These are phyloP conservation scores for Verasper variegatus DNA, from an alignment of 2,113 vertebrate genomes.

Conservation along the genomic window DNA sequence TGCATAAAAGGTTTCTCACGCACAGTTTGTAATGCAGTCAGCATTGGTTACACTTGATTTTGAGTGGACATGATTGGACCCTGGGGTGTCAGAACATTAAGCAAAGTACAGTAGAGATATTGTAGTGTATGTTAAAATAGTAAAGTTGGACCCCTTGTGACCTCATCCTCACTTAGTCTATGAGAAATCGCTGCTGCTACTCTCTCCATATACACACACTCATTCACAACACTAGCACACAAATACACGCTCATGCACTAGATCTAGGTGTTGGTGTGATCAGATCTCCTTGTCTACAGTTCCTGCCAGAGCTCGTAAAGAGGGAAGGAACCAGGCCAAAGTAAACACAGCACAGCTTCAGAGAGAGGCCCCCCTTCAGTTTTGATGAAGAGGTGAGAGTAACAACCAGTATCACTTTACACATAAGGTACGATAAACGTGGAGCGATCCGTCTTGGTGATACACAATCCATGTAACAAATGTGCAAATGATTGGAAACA, in stretches of 20 bases:
- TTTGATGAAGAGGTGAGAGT: conserved; percentile 42
- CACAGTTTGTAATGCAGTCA: neutral
- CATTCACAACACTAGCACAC: conserved; percentile 11
- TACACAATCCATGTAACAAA: neutral
- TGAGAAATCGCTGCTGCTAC: neutral
- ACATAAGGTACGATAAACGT: conserved; percentile 3
- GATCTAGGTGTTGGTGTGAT: conserved; percentile 25
- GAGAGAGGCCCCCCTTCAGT: conserved; percentile 8
- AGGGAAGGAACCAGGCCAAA: conserved; percentile 30
- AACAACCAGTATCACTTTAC: conserved; percentile 35
- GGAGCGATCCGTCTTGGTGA: neutral
- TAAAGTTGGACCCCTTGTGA: conserved; percentile 2
- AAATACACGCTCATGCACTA: neutral
- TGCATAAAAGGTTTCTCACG: conserved; percentile 16
- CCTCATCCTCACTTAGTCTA: conserved; percentile 4
- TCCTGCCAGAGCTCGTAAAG: conserved; percentile 36
- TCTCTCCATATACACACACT: neutral
- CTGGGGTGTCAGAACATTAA: neutral
- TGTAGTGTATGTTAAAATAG: conserved; percentile 12
- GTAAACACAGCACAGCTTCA: conserved; percentile 21
- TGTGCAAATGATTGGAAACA: conserved; percentile 26
- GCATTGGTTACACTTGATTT: conserved; percentile 3
- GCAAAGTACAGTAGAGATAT: neutral
- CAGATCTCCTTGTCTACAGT: conserved; percentile 15
- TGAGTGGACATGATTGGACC: neutral